Conservation (phyloP, 2,797 vertebrate genomes). For the Lophius americanus region DNA sequence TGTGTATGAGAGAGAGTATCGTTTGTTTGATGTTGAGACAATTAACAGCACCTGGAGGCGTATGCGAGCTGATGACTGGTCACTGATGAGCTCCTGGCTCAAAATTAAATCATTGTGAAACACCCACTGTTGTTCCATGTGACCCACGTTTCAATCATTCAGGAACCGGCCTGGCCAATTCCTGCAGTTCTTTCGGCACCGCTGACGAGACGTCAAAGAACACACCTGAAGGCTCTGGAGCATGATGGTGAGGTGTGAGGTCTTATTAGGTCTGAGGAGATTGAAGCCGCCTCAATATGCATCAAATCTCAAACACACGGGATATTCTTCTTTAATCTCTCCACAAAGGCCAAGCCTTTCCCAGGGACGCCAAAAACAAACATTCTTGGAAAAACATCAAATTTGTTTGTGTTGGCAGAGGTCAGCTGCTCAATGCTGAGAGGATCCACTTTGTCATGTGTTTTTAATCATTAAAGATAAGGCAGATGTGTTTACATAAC, state of each 20-base stretch:
- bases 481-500: constrained; percentile 25
- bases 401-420: constrained; percentile 54
- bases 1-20: constrained; percentile 29
- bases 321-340: constrained; percentile 63
- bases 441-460: constrained; percentile 52
- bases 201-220: constrained; percentile 21
- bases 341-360: constrained; percentile 36
- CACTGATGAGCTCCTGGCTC: constrained; percentile 54
- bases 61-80: constrained; percentile 46
- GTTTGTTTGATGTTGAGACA: constrained; percentile 65
- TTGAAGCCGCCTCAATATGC: constrained; percentile 64
- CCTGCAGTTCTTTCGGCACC: constrained; percentile 28
- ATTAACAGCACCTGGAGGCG: constrained; percentile 73
- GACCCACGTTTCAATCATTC: constrained; percentile 59
- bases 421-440: constrained; percentile 51
- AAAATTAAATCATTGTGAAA: constrained; percentile 71
- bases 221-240: constrained; percentile 14
- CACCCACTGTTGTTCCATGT: constrained; percentile 58
- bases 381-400: constrained; percentile 47
- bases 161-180: constrained; percentile 49
- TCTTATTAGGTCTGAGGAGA: constrained; percentile 45
- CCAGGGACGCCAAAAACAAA: constrained; percentile 19
- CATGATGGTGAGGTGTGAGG: constrained; percentile 39
- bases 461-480: constrained; percentile 41
- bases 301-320: constrained; percentile 60